Conservation (phyloP, 1,140 invertebrate species). For the Ephestia elutella region DNA sequence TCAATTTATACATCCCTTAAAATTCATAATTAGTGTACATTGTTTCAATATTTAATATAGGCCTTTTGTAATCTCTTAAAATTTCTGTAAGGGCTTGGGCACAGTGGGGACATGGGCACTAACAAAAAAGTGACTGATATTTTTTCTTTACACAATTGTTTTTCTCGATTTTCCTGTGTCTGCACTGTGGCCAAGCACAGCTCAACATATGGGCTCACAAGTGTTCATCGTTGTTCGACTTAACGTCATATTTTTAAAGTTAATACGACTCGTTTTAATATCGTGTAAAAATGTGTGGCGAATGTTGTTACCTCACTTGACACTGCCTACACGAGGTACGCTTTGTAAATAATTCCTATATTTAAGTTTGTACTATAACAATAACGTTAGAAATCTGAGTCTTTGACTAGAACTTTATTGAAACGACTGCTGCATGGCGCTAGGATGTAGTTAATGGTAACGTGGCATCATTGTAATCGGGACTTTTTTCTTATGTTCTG, state of each 20-base stretch:
- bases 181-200: not conserved
- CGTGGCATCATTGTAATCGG: slow-evolving; percentile 30
- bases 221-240: slow-evolving; percentile 2
- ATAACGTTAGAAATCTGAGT: slow-evolving; percentile 39
- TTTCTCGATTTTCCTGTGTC: not conserved
- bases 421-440: slow-evolving; percentile 31
- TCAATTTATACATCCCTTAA: slow-evolving; percentile 19
- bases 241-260: slow-evolving; percentile 30
- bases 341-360: slow-evolving; percentile 69
- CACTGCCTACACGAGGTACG: slow-evolving; percentile 46
- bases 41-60: slow-evolving; percentile 16
- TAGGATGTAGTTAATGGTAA: slow-evolving; percentile 20
- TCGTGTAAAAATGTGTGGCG: slow-evolving; percentile 48
- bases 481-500: slow-evolving; percentile 44
- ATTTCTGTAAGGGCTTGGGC: slow-evolving; percentile 7
- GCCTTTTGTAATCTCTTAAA: slow-evolving; percentile 19
- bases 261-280: slow-evolving; percentile 47
- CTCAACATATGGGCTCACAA: not conserved
- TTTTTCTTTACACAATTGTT: not conserved
- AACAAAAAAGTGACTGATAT: not conserved
- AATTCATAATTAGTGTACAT: slow-evolving; percentile 21
- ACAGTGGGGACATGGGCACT: not conserved
- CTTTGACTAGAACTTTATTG: slow-evolving; percentile 25
- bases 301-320: slow-evolving; percentile 44
- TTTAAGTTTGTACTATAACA: slow-evolving; percentile 67